These are phyloP conservation scores for Acanthochromis polyacanthus DNA, from an alignment of 2,113 vertebrate species.

Conservation along the genomic window DNA sequence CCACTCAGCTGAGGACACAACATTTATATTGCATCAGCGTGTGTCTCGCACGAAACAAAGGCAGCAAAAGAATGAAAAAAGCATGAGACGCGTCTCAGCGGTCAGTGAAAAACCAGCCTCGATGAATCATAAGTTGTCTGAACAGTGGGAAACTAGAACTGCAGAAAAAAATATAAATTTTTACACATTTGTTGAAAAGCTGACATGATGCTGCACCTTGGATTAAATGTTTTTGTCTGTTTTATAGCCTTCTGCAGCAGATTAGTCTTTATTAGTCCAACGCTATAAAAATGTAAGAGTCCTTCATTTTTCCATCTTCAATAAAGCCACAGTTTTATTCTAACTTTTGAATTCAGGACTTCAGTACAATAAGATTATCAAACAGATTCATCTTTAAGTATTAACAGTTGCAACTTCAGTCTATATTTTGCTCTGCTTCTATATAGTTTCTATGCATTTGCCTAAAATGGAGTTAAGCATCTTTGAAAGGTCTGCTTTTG, in stretches of 20 bases:
- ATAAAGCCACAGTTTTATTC: not conserved
- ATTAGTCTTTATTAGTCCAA: not conserved
- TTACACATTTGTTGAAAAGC: constrained; percentile 6
- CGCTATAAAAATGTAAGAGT: not conserved
- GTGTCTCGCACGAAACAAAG: constrained; percentile 8
- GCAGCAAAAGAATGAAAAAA: constrained; percentile 3
- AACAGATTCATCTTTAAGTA: constrained; percentile 1
- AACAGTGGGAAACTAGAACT: constrained; percentile 14
- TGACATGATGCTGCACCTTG: not conserved
- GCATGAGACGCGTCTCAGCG: constrained; percentile 11
- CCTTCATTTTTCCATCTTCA: not conserved
- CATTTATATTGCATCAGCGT: constrained; percentile 50
- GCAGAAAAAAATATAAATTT: constrained; percentile 6
- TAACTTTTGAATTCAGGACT: not conserved
- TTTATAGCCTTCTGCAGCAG: not conserved
- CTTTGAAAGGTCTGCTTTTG: not conserved
- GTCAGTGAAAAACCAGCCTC: constrained; percentile 26
- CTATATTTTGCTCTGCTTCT: not conserved
- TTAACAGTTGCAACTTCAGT: not conserved
- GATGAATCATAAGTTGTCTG: constrained; percentile 8
- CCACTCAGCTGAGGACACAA: constrained; percentile 22
- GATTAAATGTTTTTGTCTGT: not conserved
- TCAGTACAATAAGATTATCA: not conserved
- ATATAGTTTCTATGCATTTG: not conserved
- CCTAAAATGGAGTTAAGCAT: not conserved